These are phyloP conservation scores for Reticulitermes speratus DNA, from an alignment of 1,140 invertebrate species.

Conservation along the genomic window DNA sequence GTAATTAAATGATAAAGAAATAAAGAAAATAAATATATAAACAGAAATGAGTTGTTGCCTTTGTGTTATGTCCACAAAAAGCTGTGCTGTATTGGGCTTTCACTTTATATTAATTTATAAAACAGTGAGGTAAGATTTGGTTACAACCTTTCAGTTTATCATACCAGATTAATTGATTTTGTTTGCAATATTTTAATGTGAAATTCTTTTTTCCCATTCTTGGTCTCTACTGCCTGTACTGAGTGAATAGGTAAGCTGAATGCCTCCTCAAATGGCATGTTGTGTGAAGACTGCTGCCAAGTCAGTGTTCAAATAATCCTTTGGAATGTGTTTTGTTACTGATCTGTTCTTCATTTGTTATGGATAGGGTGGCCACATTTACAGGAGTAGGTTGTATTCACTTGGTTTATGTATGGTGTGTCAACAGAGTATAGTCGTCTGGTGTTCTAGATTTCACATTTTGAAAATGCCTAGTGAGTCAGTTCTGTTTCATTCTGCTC, in stretches of 20 bases:
- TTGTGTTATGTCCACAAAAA: neutral
- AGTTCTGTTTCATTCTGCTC: neutral
- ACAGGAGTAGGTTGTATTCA: neutral
- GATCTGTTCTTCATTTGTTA: neutral
- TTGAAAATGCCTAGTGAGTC: neutral
- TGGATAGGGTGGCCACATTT: neutral
- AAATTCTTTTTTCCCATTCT: constrained; percentile 52
- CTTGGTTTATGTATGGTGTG: neutral
- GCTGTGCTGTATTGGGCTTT: neutral
- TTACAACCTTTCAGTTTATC: neutral
- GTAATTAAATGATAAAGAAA: no score
- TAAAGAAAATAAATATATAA: no score
- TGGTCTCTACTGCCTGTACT: constrained; percentile 74
- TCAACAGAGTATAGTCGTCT: neutral
- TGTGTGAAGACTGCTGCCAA: neutral
- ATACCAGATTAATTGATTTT: neutral
- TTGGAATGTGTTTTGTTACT: constrained; percentile 15
- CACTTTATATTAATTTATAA: neutral
- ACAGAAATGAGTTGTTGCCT: no score
- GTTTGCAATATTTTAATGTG: constrained; percentile 34
- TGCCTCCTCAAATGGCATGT: constrained; percentile 25
- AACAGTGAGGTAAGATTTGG: neutral
- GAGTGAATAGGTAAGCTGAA: constrained; percentile 64
- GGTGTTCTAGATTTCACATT: neutral
- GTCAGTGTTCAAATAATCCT: constrained; percentile 1